Evolutionary conservation across 2,113 vertebrate genomes (phyloP), one percentile per base, ranked within the genome.

Genomic region (Brienomyrus longianalis): DNA sequence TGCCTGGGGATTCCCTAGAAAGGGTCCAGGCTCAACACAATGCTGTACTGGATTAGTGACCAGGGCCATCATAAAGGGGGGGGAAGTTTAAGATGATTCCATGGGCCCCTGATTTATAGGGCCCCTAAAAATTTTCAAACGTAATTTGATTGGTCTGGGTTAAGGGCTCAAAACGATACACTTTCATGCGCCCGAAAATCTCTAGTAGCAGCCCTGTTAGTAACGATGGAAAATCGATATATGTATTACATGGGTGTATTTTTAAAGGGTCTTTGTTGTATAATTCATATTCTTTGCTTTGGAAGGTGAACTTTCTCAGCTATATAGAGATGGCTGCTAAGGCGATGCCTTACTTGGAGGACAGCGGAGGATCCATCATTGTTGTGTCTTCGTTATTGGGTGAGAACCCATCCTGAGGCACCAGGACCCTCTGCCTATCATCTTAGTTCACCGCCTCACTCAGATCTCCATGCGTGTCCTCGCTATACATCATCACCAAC

Each of bases 251-350:
- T 39, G 1, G 39, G 19, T 83, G 39, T 39, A 8, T 23, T 86
- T 39, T 62, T 52, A 86, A 48, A 19, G 27, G 8, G 85, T n/a
- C 15, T 86, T 11, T 35, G 19, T 19, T 50, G 27, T 77, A 15
- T 45, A 11, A 10, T 84, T 84, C 3, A 9, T 23, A 84, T 47
- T 70, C 10, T n/a, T 43, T 48, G 39, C 7, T 48, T 84, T 85
- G 0, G 31, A 92, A 95, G 95, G 95, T 96, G 91, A 95, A 96
- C 91, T 95, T 96, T 83, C 74, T 96, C 52, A 96, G 95, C 86
- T 96, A 94, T 0, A 91, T 95, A 80, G 92, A 94, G 1, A 93
- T 93, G 1, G 90, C 94, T 1, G 92, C 91, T 1, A 90, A 90
- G 47, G 95, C 95, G 23, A 90, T 95, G 48, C 94, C 94, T 59